These are phyloP conservation scores for Anguilla megastoma DNA, from an alignment of 2,797 vertebrate genomes.

Conservation along the genomic window DNA sequence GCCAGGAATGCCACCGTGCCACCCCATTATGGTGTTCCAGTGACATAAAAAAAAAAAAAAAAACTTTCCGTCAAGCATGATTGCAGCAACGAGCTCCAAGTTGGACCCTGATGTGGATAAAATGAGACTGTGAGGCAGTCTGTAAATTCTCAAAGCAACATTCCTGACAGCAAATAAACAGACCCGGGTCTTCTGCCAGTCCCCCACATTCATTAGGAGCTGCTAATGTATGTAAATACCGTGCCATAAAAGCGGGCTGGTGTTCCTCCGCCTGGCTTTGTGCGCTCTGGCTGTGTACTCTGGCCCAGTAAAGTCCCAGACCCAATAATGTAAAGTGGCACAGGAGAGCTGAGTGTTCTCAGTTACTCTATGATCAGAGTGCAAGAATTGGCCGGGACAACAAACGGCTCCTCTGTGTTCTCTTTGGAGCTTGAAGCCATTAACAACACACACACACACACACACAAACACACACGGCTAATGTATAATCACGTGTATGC, in stretches of 20 bases:
- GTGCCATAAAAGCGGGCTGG: not conserved
- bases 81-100: not conserved
- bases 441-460: conserved; percentile 6
- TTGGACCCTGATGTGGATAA: not conserved
- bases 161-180: not conserved
- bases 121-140: not conserved
- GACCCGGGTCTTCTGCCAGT: not conserved
- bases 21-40: not conserved
- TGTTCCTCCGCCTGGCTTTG: not conserved
- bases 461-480: not conserved
- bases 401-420: conserved; percentile 1
- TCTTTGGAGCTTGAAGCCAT: not conserved
- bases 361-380: not conserved
- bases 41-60: not conserved
- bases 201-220: not conserved
- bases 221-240: not conserved
- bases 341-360: not conserved
- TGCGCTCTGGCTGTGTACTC: not conserved
- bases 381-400: conserved; percentile 1
- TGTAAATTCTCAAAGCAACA: not conserved
- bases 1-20: too few species aligned
- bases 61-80: not conserved
- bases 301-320: conserved; percentile 19
- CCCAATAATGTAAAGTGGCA: conserved; percentile 6
- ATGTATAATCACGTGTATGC: not conserved